A percentile compares a stretch with the other conserved stretches of the same genome.
phyloP scores from a whole-genome alignment of 1,140 invertebrate species.

The Tachypleus tridentatus region DNA sequence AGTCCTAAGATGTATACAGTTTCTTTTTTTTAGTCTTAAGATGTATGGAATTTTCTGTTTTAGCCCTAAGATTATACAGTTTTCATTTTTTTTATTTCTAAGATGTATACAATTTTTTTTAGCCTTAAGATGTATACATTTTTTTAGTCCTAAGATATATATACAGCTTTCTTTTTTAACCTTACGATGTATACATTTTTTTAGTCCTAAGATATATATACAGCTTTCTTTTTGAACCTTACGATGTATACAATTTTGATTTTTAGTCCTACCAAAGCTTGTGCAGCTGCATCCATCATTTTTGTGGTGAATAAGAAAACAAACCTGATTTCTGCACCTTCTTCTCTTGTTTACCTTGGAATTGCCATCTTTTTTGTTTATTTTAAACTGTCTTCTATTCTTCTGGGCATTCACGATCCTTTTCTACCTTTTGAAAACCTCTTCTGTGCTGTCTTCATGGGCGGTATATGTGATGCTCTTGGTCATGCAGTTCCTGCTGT shows the following conservation, averaged over 20 bases:
- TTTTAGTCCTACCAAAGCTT: slow-evolving; percentile 89
- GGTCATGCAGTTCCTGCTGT: slow-evolving; percentile 41
- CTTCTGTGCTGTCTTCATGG: slow-evolving; percentile 91
- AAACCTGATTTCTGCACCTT: slow-evolving; percentile 88
- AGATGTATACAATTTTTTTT: too few relatives aligned
- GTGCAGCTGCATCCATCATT: slow-evolving; percentile 83
- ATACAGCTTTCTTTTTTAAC: too few relatives aligned
- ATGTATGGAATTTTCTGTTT: too few relatives aligned
- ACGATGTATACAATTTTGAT: slow-evolving; percentile 2
- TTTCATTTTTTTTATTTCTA: too few relatives aligned
- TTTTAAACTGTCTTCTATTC: slow-evolving; percentile 92
- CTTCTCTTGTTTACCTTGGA: slow-evolving; percentile 92
- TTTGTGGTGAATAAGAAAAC: slow-evolving; percentile 96
- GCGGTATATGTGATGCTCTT: slow-evolving; percentile 89
- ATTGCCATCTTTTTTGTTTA: slow-evolving; percentile 99
- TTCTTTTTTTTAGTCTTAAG: too few relatives aligned
- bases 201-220: too few relatives aligned
- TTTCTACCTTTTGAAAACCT: slow-evolving; percentile 98
- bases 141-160: too few relatives aligned
- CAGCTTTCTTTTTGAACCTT: too few relatives aligned
- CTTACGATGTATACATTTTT: too few relatives aligned
- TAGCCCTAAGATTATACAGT: too few relatives aligned
- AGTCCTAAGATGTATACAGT: too few relatives aligned
- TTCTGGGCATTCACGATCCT: slow-evolving; percentile 95
- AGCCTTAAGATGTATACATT: too few relatives aligned